phyloP scores from a whole-genome alignment of 2,113 vertebrate genomes.

The Oncorhynchus kisutch region DNA sequence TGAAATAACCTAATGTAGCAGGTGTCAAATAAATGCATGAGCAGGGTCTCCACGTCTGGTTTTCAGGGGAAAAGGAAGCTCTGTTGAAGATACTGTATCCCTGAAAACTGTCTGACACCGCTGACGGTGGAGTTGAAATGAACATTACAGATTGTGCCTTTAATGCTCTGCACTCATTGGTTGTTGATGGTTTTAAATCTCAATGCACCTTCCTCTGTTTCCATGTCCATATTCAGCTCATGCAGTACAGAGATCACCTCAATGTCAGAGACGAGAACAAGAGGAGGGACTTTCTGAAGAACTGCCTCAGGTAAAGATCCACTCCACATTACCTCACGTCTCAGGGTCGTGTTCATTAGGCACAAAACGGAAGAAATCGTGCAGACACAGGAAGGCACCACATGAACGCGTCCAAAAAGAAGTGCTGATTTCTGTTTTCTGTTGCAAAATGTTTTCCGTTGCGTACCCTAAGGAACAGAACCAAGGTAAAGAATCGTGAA shows the following conservation, averaged over 20 bases:
- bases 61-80: too few species aligned
- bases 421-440: not conserved
- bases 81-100: too few species aligned
- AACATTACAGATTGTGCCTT: not conserved
- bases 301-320: constrained; percentile 83
- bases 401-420: not conserved
- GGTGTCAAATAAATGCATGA: too few species aligned
- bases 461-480: not conserved
- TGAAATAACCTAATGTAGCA: too few species aligned
- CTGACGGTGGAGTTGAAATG: too few species aligned
- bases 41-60: too few species aligned
- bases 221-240: constrained; percentile 72
- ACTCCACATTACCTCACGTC: not conserved
- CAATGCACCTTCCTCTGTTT: constrained; percentile 20
- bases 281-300: constrained; percentile 89
- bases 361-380: too few species aligned
- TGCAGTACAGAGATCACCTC: constrained; percentile 90
- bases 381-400: too few species aligned
- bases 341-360: not conserved
- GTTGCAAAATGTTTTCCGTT: not conserved
- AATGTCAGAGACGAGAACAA: constrained; percentile 84
- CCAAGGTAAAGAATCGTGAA: not conserved
- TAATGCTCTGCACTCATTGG: not conserved
- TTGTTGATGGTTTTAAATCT: not conserved
- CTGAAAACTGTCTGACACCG: too few species aligned